Conservation (phyloP, 2,113 vertebrate species). For the Trematocara unimaculatum region DNA sequence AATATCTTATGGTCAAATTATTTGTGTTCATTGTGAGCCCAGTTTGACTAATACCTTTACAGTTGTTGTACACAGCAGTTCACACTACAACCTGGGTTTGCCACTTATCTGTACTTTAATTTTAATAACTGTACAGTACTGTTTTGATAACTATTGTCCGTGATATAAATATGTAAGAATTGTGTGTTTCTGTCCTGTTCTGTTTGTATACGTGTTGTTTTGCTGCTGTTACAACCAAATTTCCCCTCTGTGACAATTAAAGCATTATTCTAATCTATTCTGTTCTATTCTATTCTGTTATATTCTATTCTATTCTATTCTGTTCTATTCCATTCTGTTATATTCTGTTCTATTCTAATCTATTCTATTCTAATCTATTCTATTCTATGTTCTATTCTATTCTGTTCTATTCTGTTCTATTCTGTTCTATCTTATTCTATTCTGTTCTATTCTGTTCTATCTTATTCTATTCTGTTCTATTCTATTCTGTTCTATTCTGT, state of each 20-base stretch:
- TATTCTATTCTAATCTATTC: too few species aligned
- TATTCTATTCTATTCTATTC: too few species aligned
- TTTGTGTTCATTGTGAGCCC: background rate
- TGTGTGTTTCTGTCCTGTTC: background rate
- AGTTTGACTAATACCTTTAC: background rate
- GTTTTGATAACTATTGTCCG: background rate
- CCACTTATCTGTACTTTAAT: background rate
- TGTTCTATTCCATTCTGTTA: too few species aligned
- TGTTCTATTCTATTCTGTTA: accelerated
- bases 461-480: too few species aligned
- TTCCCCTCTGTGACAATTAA: background rate
- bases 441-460: too few species aligned
- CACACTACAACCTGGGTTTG: background rate
- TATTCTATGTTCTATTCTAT: too few species aligned
- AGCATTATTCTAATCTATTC: background rate
- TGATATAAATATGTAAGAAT: background rate
- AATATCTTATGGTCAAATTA: background rate
- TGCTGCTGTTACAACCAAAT: background rate
- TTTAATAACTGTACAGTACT: background rate
- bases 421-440: too few species aligned
- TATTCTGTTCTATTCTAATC: too few species aligned
- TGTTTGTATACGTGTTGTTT: background rate
- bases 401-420: too few species aligned
- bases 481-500: too few species aligned
- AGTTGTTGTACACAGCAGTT: background rate